Base-by-base conservation (phyloP, 2,113 vertebrate genomes). In the Meriones unguiculatus region DNA sequence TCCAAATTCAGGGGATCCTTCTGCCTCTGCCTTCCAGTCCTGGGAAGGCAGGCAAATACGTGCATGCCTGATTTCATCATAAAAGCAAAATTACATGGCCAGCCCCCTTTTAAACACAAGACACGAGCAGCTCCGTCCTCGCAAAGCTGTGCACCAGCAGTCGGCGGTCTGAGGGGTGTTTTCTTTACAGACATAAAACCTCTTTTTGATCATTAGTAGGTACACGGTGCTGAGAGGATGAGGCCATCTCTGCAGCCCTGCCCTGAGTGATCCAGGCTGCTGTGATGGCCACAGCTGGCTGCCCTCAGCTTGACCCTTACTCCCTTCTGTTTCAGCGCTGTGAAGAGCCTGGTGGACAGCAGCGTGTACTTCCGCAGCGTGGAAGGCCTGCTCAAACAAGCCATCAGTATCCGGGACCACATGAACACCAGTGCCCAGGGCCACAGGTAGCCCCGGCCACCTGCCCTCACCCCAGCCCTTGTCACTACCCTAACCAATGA, bases 341-440 rank as follows among this genome's bases (percentile, higher is more conserved):
- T 99, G 96, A 99, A 99, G 98, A 99, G 98, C 98, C 99, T 99
- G 99, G 98, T 99, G 0, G 99, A 99, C 98, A 99, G 99, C 98
- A 99, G 98, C 0, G 84, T 99, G 72, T 99, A 99, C 98, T 99
- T 99, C 98, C 99, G 99, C 98, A 99, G 99, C 95, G 99, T 99
- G 0, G 99, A 99, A 78, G 97, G 99, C 18, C 98, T 99, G 65
- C 99, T 99, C 28, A 99, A 93, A 7, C 99, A 99, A 4, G 98
- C 99, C 98, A 99, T 99, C 87, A 98, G 97, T 95, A 95, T 99
- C 92, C 99, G 99, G 97, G 99, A 99, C 12, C 99, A 99, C 98
- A 99, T 99, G 88, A 99, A 98, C 18, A 87, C 96, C 28, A 82
- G 98, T 3, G 89, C 98, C 12, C 99, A 99, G 98, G 98, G 99